Conservation (phyloP, 2,888 invertebrate genomes). For the Andrena flavipes region DNA sequence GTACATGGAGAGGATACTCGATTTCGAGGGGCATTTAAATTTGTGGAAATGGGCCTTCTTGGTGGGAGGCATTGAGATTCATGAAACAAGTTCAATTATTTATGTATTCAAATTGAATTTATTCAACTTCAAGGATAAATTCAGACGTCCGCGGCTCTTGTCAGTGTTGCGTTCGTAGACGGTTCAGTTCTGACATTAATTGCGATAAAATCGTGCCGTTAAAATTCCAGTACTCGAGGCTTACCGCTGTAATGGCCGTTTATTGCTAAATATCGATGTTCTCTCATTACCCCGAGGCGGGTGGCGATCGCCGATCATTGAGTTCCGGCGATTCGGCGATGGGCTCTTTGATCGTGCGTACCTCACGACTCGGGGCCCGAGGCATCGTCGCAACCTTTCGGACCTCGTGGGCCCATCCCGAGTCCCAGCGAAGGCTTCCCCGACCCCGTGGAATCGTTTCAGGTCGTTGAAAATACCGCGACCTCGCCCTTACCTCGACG, state of each 20-base stretch:
- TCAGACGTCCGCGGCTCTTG: not conserved
- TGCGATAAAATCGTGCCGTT: constrained; percentile 44
- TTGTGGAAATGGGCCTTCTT: not conserved
- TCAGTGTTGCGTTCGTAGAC: not conserved
- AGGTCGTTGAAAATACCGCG: constrained; percentile 18
- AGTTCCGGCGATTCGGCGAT: constrained; percentile 73
- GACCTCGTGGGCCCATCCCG: constrained; percentile 61
- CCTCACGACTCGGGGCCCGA: constrained; percentile 56
- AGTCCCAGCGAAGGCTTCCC: constrained; percentile 49
- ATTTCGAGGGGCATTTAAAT: too few species aligned
- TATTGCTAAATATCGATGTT: constrained; percentile 66
- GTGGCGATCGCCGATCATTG: constrained; percentile 65
- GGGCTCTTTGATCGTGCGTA: constrained; percentile 73
- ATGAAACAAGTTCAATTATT: too few species aligned
- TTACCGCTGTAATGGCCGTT: constrained; percentile 45
- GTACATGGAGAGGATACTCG: too few species aligned
- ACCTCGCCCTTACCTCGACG: not conserved
- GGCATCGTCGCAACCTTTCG: constrained; percentile 69
- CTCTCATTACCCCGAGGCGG: constrained; percentile 59
- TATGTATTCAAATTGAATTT: too few species aligned
- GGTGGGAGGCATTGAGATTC: constrained; percentile 4
- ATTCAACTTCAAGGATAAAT: not conserved
- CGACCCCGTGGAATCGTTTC: constrained; percentile 43
- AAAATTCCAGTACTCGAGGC: constrained; percentile 35
- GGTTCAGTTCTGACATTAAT: constrained; percentile 41